Evolutionary conservation across 2,113 vertebrate species (phyloP).

Genomic region (Tupaia tana): DNA sequence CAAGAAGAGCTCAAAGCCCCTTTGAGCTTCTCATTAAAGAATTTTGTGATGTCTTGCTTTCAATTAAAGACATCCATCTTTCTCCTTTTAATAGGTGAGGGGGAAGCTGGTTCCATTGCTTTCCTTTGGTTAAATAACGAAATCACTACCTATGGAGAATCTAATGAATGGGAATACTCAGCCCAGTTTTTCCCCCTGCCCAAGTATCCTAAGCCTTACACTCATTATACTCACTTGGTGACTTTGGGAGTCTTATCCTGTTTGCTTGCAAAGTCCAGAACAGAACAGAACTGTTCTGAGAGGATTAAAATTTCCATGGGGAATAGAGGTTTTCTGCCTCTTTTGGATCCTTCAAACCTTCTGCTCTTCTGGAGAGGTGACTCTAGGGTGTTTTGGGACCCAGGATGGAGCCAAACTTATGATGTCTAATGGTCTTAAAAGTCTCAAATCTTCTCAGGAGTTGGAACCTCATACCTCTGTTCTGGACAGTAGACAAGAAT

Average conservation of each 20-base stretch:
- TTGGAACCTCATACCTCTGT: background rate
- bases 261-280: constrained; percentile 47
- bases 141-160: constrained; percentile 37
- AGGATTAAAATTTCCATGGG: background rate
- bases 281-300: constrained; percentile 22
- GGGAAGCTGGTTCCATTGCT: background rate
- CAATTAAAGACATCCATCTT: constrained; percentile 48
- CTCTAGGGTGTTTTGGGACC: background rate
- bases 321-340: background rate
- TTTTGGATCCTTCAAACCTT: background rate
- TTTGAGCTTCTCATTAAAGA: constrained; percentile 57
- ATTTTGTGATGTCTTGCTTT: constrained; percentile 46
- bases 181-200: background rate
- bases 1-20: constrained; percentile 34
- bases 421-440: background rate
- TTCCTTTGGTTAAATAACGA: constrained; percentile 39
- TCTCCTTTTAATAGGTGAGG: constrained; percentile 41
- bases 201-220: background rate
- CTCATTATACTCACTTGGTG: background rate
- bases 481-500: background rate
- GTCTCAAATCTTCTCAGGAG: background rate
- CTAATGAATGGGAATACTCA: background rate
- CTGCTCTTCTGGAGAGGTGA: background rate
- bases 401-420: background rate
- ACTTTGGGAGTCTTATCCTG: constrained; percentile 3